A percentile compares a stretch with the other conserved stretches of the same genome.
Conservation (phyloP, 2,113 vertebrate genomes). For the Melanerpes formicivorus region DNA sequence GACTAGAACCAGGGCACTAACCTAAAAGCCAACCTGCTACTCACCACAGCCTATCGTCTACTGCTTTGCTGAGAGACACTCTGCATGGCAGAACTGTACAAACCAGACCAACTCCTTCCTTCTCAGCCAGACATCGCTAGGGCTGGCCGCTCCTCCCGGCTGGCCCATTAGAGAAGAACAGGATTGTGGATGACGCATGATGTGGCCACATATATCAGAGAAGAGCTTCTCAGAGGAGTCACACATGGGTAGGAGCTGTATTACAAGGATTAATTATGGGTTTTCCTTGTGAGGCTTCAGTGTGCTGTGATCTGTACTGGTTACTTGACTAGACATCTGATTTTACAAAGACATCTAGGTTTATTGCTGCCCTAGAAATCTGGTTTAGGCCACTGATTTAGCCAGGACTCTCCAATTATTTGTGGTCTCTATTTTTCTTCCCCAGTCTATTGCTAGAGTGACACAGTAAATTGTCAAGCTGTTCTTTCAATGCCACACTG, state of each 20-base stretch:
- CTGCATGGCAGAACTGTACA: neutral
- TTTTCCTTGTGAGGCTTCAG: slow-evolving; percentile 21
- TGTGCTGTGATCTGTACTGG: neutral
- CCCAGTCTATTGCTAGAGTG: neutral
- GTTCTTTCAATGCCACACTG: neutral
- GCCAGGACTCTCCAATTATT: neutral
- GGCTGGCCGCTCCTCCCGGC: neutral
- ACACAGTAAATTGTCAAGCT: neutral
- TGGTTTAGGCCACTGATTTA: neutral
- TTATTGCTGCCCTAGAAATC: slow-evolving; percentile 17
- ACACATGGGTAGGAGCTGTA: neutral
- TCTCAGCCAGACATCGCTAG: neutral
- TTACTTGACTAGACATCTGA: neutral
- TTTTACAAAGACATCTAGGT: slow-evolving; percentile 18
- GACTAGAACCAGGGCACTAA: neutral
- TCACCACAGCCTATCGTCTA: slow-evolving; percentile 54
- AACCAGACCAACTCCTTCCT: slow-evolving; percentile 22
- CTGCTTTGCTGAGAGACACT: slow-evolving; percentile 32
- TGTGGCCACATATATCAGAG: neutral
- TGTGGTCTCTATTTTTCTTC: neutral
- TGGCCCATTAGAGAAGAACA: neutral
- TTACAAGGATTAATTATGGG: slow-evolving; percentile 7
- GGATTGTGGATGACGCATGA: neutral
- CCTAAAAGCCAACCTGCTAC: slow-evolving; percentile 46
- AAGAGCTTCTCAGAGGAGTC: neutral